These are phyloP conservation scores for Agelastica alni DNA, from an alignment of 2,888 invertebrate genomes.

Conservation along the genomic window DNA sequence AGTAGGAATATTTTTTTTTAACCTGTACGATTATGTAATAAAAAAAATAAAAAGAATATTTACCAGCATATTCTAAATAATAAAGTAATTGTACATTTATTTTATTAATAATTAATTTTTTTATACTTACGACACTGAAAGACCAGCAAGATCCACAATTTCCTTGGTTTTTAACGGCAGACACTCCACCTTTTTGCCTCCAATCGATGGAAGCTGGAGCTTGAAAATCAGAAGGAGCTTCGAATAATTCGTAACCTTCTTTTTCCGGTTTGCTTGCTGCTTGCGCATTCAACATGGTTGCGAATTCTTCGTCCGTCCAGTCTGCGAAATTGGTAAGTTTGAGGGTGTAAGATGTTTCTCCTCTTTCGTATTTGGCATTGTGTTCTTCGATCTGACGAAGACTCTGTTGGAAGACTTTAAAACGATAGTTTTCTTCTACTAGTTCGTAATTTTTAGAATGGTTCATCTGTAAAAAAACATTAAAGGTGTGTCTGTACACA, in stretches of 20 bases:
- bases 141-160: slow-evolving; percentile 7
- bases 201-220: slow-evolving; percentile 4
- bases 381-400: slow-evolving; percentile 31
- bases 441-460: slow-evolving; percentile 6
- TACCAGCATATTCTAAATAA: no score
- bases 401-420: slow-evolving; percentile 28
- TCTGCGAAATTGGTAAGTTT: slow-evolving; percentile 32
- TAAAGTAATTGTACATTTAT: not conserved
- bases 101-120: not conserved
- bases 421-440: slow-evolving; percentile 21
- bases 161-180: slow-evolving; percentile 16
- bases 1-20: no score
- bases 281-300: not conserved
- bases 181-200: slow-evolving; percentile 8
- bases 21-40: no score
- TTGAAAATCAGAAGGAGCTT: not conserved
- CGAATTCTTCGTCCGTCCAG: slow-evolving; percentile 31
- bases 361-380: slow-evolving; percentile 29
- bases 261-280: not conserved
- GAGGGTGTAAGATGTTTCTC: slow-evolving; percentile 27
- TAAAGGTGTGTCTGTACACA: no score
- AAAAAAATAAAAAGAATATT: no score
- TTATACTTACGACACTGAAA: slow-evolving; percentile 20
- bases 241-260: not conserved
- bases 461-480: not conserved